A percentile compares a stretch with the other conserved stretches of the same genome.
phyloP scores from a whole-genome alignment of 2,797 vertebrate genomes.

The Gymnothorax javanicus region DNA sequence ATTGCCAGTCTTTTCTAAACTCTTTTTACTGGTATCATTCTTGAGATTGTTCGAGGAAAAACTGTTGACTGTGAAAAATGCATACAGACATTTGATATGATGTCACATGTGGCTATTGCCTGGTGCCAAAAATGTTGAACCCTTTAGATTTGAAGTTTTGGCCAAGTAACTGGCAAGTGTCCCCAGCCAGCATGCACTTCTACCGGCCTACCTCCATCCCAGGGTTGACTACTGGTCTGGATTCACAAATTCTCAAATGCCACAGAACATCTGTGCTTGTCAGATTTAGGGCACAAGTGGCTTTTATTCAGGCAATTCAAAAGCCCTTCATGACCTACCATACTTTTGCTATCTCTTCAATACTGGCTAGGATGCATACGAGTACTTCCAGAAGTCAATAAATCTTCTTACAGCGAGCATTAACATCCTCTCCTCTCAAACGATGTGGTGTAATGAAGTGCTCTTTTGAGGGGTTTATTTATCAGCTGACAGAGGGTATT shows the following conservation, averaged over 20 bases:
- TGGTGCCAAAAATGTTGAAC: background rate
- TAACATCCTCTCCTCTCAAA: background rate
- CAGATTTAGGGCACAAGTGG: background rate
- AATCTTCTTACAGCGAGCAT: background rate
- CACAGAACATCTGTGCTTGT: background rate
- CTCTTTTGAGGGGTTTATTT: background rate
- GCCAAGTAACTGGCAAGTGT: background rate
- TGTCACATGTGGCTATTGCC: background rate
- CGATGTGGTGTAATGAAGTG: background rate
- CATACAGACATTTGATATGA: background rate
- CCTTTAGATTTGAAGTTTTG: background rate
- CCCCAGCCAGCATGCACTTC: background rate
- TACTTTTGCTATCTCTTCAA: background rate
- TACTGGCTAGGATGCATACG: background rate
- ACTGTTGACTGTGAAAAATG: background rate
- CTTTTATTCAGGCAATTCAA: background rate
- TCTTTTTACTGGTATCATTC: background rate
- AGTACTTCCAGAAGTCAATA: background rate
- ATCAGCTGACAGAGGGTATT: background rate
- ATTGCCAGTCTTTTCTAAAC: background rate
- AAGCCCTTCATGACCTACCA: background rate
- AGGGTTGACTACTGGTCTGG: background rate
- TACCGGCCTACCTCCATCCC: background rate
- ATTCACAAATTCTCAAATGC: background rate
- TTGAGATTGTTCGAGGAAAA: background rate